These are phyloP conservation scores for Trachemys scripta DNA, from an alignment of 2,113 vertebrate species.

Conservation along the genomic window DNA sequence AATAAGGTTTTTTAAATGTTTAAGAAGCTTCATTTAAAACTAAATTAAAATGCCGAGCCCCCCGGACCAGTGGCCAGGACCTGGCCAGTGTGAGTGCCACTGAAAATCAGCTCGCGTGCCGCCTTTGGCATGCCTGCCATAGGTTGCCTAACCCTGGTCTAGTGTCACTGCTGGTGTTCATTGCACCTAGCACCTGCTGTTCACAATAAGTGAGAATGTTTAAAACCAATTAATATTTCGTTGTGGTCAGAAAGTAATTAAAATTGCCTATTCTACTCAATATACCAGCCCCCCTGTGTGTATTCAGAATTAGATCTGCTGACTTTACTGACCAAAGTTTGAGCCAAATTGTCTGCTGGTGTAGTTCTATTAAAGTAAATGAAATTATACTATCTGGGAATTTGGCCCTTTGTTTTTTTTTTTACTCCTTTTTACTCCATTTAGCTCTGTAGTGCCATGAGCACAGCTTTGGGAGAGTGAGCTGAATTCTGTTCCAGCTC, in stretches of 20 bases:
- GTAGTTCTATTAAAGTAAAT: neutral
- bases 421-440: neutral
- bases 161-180: neutral
- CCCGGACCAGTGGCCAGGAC: too few relatives aligned
- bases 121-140: too few relatives aligned
- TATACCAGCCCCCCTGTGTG: neutral
- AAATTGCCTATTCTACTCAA: neutral
- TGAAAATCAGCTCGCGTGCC: too few relatives aligned
- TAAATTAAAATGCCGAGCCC: too few relatives aligned
- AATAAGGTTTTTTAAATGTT: too few relatives aligned
- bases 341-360: neutral
- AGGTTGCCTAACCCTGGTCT: neutral
- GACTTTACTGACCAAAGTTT: neutral
- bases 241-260: neutral
- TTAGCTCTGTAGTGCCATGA: neutral
- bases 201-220: neutral
- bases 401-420: fast-evolving
- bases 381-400: neutral
- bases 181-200: neutral
- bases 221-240: neutral
- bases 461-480: fast-evolving
- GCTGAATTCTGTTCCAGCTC: neutral
- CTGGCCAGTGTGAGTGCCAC: too few relatives aligned
- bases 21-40: too few relatives aligned
- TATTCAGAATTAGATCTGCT: neutral